Evolutionary conservation across 2,888 invertebrate genomes (phyloP).

Genomic region (Noctuana brunneofusca): DNA sequence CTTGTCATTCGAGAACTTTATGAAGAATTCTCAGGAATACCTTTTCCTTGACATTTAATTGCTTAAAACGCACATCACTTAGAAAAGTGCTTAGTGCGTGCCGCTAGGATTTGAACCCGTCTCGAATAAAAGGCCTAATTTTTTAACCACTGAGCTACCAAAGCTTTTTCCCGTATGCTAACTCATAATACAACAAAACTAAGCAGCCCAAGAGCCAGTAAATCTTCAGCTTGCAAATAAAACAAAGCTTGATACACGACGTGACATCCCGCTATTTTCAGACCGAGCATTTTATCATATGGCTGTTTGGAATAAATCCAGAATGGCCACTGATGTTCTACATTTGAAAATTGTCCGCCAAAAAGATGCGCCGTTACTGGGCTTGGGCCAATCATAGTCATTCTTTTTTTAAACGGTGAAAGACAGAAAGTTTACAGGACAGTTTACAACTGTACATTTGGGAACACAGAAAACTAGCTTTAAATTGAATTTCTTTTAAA

Average conservation of each 20-base stretch:
- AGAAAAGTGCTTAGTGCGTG: too few species aligned
- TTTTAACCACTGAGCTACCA: too few species aligned
- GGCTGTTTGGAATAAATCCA: conserved; percentile 33
- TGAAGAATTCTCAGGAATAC: too few species aligned
- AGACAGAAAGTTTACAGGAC: not conserved
- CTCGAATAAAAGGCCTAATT: too few species aligned
- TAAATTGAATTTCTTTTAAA: too few species aligned
- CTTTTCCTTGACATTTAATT: too few species aligned
- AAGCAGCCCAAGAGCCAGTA: conserved; percentile 7
- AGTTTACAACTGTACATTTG: not conserved
- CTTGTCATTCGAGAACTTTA: too few species aligned
- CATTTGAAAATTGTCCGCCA: conserved; percentile 23
- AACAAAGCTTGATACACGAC: conserved; percentile 30
- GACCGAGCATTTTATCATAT: conserved; percentile 19
- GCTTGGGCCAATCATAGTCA: conserved; percentile 39
- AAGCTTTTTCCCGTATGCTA: too few species aligned
- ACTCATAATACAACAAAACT: not conserved
- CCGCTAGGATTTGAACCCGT: too few species aligned
- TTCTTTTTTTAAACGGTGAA: conserved; percentile 11
- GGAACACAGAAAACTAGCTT: too few species aligned
- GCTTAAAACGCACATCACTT: too few species aligned
- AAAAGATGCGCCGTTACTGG: conserved; percentile 36
- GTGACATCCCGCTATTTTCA: conserved; percentile 22
- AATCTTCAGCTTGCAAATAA: not conserved
- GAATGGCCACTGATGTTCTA: conserved; percentile 24